Percentiles rank a stretch among this genome's conserved stretches.
Evolutionary conservation across 2,113 vertebrate genomes (phyloP).

Genomic region (Epinephelus lanceolatus): DNA sequence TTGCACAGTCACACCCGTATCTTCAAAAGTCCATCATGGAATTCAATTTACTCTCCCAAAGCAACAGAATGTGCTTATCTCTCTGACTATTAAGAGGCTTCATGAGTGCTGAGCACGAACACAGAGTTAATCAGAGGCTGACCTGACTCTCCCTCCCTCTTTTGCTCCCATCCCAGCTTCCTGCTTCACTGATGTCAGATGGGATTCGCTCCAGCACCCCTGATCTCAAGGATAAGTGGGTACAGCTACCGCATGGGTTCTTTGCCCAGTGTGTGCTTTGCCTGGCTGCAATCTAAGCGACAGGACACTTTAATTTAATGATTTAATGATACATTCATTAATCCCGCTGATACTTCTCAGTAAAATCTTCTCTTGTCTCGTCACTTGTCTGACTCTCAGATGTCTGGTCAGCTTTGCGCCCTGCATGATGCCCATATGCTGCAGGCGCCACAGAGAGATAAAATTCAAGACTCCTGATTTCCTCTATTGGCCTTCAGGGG

Average conservation of each 20-base stretch:
- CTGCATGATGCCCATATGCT: slow-evolving; percentile 19
- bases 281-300: background rate
- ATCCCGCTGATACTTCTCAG: background rate
- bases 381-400: slow-evolving; percentile 6
- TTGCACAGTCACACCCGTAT: slow-evolving; percentile 19
- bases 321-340: background rate
- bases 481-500: slow-evolving; percentile 22
- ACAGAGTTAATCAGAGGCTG: slow-evolving; percentile 3
- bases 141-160: background rate
- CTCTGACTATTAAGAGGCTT: slow-evolving; percentile 21
- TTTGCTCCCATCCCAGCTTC: background rate
- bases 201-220: background rate
- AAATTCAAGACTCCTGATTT: slow-evolving; percentile 16
- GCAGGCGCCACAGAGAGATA: slow-evolving; percentile 15
- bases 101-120: background rate
- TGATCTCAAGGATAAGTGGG: no score
- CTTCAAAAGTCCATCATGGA: slow-evolving; percentile 31
- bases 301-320: background rate
- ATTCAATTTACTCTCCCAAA: slow-evolving; percentile 36
- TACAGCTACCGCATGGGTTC: background rate
- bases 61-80: slow-evolving; percentile 33
- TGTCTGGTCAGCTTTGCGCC: slow-evolving; percentile 27
- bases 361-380: background rate
- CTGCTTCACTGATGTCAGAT: background rate
- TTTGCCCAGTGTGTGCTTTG: background rate